These are phyloP conservation scores for Mirza zaza DNA, from an alignment of 2,113 vertebrate genomes.

Conservation along the genomic window DNA sequence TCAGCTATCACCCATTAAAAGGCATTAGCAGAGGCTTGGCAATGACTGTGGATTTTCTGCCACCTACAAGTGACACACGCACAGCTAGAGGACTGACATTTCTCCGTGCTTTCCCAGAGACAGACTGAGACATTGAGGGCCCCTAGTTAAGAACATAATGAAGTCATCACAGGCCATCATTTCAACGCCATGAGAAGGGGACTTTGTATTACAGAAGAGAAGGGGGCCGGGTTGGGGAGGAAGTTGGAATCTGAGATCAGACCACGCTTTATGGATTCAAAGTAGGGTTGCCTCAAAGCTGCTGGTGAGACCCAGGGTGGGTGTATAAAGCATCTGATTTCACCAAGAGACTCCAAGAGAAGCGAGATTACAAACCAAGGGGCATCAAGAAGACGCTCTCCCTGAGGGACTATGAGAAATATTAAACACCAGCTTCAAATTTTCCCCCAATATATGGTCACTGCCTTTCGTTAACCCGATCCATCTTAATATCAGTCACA, in stretches of 20 bases:
- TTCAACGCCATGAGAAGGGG: neutral
- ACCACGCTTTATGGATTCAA: neutral
- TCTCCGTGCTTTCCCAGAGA: neutral
- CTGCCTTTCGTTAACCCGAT: neutral
- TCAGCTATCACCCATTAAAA: neutral
- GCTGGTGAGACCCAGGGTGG: rapidly evolving
- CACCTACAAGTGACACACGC: neutral
- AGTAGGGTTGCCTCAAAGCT: neutral
- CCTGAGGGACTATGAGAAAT: neutral
- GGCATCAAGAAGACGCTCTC: neutral
- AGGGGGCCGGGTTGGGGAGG: rapidly evolving
- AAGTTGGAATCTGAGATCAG: neutral
- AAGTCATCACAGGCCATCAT: neutral
- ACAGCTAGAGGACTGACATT: neutral
- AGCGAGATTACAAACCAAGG: neutral
- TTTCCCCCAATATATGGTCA: neutral
- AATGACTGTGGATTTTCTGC: neutral
- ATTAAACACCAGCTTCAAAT: neutral
- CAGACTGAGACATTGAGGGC: neutral
- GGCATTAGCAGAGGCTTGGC: neutral
- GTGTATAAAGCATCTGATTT: neutral
- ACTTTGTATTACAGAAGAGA: neutral
- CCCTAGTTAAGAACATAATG: neutral
- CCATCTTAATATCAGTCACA: too few relatives aligned
- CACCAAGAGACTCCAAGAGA: neutral